A percentile compares a stretch with the other conserved stretches of the same genome.
phyloP scores from a whole-genome alignment of 2,888 invertebrate genomes.

The Arctia plantaginis region DNA sequence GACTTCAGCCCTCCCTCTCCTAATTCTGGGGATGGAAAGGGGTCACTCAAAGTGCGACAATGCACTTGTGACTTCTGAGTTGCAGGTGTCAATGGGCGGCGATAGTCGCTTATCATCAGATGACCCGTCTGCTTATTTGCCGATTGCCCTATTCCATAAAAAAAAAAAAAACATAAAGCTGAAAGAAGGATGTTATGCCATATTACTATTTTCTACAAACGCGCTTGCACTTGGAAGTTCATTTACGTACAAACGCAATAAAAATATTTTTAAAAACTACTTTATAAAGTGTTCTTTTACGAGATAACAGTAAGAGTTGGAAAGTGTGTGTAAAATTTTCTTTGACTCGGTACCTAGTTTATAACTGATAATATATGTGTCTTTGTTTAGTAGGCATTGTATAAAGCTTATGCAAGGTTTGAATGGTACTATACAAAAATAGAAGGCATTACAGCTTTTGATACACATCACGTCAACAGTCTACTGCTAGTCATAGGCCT shows the following conservation, averaged over 20 bases:
- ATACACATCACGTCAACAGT: no score
- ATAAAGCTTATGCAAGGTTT: not conserved
- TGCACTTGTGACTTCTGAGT: no score
- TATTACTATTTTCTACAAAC: slow-evolving; percentile 15
- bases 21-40: no score
- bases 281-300: not conserved
- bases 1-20: no score
- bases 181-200: not conserved
- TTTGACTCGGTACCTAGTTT: not conserved
- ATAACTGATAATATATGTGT: not conserved
- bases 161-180: not conserved
- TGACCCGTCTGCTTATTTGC: no score
- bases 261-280: slow-evolving; percentile 4
- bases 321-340: slow-evolving; percentile 5
- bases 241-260: slow-evolving; percentile 27
- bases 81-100: no score
- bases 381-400: not conserved
- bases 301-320: not conserved
- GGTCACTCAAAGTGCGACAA: no score
- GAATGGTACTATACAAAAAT: not conserved
- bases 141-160: no score
- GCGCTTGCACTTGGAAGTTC: slow-evolving; percentile 28
- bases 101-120: no score
- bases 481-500: no score
- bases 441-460: no score